These are phyloP conservation scores for Rynchops niger DNA, from an alignment of 2,113 vertebrate genomes.

Conservation along the genomic window DNA sequence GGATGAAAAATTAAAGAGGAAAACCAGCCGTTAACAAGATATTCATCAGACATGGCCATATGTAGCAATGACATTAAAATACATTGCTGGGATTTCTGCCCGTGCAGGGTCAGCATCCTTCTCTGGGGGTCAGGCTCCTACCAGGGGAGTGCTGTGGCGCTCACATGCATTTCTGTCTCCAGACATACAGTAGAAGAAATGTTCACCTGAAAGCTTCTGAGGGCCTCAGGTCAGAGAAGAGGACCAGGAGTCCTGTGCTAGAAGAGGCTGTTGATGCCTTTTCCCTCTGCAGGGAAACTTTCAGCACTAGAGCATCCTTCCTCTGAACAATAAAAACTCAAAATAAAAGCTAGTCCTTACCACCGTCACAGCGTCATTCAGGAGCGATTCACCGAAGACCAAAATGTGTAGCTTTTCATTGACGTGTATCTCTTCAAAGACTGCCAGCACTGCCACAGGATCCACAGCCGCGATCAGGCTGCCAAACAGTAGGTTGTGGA, in stretches of 20 bases:
- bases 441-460: slow-evolving; percentile 79
- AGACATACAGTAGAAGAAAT: fast-evolving
- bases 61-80: background rate
- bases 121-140: background rate
- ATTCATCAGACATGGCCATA: background rate
- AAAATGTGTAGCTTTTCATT: slow-evolving; percentile 86
- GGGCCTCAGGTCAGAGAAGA: background rate
- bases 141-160: background rate
- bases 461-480: slow-evolving; percentile 82
- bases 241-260: background rate
- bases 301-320: background rate
- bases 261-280: background rate
- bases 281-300: background rate
- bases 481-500: slow-evolving; percentile 83
- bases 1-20: background rate
- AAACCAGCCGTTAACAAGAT: background rate
- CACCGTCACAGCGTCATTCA: slow-evolving; percentile 83
- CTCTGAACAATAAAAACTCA: background rate
- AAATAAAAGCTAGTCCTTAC: slow-evolving; percentile 48
- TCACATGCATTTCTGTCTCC: background rate
- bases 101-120: background rate
- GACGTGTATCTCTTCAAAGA: slow-evolving; percentile 86
- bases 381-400: slow-evolving; percentile 83
- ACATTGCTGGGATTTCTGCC: background rate
- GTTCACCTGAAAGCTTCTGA: background rate